phyloP scores from a whole-genome alignment of 2,888 invertebrate genomes.

The Ditula angustiorana region DNA sequence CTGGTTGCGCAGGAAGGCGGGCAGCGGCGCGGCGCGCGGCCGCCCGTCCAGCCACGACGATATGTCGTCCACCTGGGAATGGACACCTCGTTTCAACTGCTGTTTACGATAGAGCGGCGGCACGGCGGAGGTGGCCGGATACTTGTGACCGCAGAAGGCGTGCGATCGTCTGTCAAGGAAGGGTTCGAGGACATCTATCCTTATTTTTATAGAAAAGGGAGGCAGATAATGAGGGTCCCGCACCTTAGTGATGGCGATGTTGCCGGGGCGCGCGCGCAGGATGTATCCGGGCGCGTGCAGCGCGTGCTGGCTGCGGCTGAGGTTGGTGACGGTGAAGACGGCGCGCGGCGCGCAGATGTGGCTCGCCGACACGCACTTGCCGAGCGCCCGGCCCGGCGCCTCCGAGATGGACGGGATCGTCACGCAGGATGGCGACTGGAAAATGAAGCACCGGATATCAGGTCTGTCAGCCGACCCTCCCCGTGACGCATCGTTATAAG shows the following conservation, averaged over 20 bases:
- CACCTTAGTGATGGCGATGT: constrained; percentile 74
- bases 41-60: constrained; percentile 73
- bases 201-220: too few species aligned
- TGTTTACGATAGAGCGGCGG: too few species aligned
- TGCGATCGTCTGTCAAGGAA: too few species aligned
- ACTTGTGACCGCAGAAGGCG: too few species aligned
- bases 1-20: constrained; percentile 76
- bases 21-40: constrained; percentile 41
- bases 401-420: constrained; percentile 29
- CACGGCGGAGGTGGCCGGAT: too few species aligned
- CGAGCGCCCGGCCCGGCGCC: constrained; percentile 55
- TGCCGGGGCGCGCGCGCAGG: constrained; percentile 62
- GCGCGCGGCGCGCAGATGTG: constrained; percentile 58
- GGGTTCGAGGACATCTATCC: too few species aligned
- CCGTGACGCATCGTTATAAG: too few species aligned
- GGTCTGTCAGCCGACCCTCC: too few species aligned
- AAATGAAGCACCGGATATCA: not conserved
- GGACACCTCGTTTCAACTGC: too few species aligned
- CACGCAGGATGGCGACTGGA: constrained; percentile 25
- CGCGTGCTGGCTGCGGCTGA: constrained; percentile 60
- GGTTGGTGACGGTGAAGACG: constrained; percentile 47
- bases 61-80: constrained; percentile 75
- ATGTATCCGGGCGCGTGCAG: constrained; percentile 72
- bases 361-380: constrained; percentile 80
- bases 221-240: not conserved